Evolutionary conservation across 2,888 invertebrate genomes (phyloP), one percentile per base, ranked within the genome.

Genomic region (Stenurella melanura): DNA sequence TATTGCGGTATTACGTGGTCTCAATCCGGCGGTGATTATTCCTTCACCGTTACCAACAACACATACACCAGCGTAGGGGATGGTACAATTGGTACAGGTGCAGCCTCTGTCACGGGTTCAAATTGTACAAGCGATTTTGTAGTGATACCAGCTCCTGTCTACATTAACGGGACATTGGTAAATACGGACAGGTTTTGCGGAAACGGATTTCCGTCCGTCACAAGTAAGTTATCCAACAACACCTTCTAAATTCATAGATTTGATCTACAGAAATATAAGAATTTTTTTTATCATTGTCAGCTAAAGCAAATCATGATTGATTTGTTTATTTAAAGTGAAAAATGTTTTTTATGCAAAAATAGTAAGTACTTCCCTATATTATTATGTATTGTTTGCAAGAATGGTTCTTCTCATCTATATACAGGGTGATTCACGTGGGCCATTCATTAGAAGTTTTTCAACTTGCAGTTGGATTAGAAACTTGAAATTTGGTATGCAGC

Each of bases 121-220:
- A 90, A 89, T 1, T 96, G 96, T 85, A 92, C 91, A 63, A 93
- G 93, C 0, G 96, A 96, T 89, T 96, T 93, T 85, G 92, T 96
- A 11, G 92, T 95, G 5, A 93, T 96, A 82, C 94, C 96, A 2
- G 93, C 93, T 88, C 94, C 95, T 0, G 81, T 82, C 30, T 88
- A 83, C 0, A 87, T 84, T 58, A 91, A 90, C 15, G 91, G 91
- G 63, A 87, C 87, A 61, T 78, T 85, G 58, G 73, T 87, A 21
- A 90, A 91, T 77, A 91, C 91, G 1, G 96, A 96, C 85, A 91
- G 96, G 60, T 95, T 95, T 89, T 96, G 96, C 85, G 95, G 96
- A 0, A 90, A 94, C 76, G 94, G 93, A 4, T 92, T 96, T 82
- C 90, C 92, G 1, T 86, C 93, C 2, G 93, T 94, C 63, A 92